Base-by-base conservation (phyloP, 2,797 vertebrate genomes). In the Sebastiscus tertius region DNA sequence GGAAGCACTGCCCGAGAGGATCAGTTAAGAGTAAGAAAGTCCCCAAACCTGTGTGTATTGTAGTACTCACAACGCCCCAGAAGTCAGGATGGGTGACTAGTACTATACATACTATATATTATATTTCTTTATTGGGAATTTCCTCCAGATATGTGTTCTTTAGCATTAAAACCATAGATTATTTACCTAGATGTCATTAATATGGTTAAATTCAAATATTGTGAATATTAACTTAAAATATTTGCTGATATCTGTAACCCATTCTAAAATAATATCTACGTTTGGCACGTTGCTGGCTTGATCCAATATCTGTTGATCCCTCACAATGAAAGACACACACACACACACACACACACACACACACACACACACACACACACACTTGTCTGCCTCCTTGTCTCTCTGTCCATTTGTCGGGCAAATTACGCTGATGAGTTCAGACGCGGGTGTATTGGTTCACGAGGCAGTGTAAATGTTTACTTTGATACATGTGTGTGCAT, bases 361-460 rank as follows among this genome's bases (percentile, higher is more conserved):
- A 46, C 34, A 34, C 36, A 68, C 62, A 63, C 27, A 74, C 31
- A 20, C 55, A 27, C 7, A 70, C 36, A 85, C 64, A 34, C 33
- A 10, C 9, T 29, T 29, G 39, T 42, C 14, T 22, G 60, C 73
- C 26, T 63, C 74, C 60, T 61, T 31, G 31, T 60, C 49, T 24
- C 71, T 77, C 60, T 55, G 77, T 72, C 64, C 74, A 71, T 77
- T 76, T 81, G 72, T 81, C 77, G 39, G 70, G 34, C 52, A 24
- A 68, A 68, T 84, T 67, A 77, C 39, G 11, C 64, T 81, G 76
- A 88, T 77, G 69, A 36, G 67, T 79, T 73, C 70, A 64, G 83
- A 81, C 29, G 18, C 3, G 31, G 70, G 52, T 70, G 82, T 74
- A 64, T 27, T 46, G 68, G 39, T 64, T 77, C 75, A 59, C 27